Conservation (phyloP, 2,113 vertebrate species). For the Pheucticus melanocephalus region DNA sequence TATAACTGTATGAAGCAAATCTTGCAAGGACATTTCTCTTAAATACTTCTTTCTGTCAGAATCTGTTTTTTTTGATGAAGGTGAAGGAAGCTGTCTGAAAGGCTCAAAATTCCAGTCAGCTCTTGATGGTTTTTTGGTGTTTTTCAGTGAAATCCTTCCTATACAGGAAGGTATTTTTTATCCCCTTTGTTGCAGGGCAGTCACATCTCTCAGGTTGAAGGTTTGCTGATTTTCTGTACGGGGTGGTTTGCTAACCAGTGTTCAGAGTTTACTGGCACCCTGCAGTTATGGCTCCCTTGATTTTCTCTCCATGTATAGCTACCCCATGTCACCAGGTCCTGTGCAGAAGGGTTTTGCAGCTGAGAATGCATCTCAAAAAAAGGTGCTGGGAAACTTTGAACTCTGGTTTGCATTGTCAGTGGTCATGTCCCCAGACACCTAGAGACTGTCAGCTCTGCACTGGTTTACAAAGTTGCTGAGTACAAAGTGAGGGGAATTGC, state of each 20-base stretch:
- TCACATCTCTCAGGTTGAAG: not conserved
- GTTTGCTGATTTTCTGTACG: not conserved
- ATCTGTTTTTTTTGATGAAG: not conserved
- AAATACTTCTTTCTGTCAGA: not conserved
- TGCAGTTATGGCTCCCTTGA: not conserved
- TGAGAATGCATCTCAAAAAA: not conserved
- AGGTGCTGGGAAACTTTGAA: not conserved
- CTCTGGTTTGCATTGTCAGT: not conserved
- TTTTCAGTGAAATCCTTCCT: not conserved
- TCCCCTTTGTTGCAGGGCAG: not conserved
- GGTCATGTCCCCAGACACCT: not conserved
- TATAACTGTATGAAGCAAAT: not conserved
- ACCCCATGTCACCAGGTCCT: fast-evolving
- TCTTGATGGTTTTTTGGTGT: not conserved
- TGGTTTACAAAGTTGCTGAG: not conserved
- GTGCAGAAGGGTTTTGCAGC: not conserved
- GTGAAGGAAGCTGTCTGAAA: not conserved
- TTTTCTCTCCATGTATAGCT: not conserved
- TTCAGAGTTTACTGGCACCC: not conserved
- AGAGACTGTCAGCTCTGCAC: not conserved
- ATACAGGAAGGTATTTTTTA: not conserved
- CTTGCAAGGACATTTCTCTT: not conserved
- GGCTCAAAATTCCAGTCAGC: not conserved
- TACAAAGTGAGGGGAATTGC: not conserved
- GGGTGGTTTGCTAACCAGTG: not conserved